These are phyloP conservation scores for Hippocampus kuda DNA, from an alignment of 2,797 vertebrate genomes.

Conservation along the genomic window DNA sequence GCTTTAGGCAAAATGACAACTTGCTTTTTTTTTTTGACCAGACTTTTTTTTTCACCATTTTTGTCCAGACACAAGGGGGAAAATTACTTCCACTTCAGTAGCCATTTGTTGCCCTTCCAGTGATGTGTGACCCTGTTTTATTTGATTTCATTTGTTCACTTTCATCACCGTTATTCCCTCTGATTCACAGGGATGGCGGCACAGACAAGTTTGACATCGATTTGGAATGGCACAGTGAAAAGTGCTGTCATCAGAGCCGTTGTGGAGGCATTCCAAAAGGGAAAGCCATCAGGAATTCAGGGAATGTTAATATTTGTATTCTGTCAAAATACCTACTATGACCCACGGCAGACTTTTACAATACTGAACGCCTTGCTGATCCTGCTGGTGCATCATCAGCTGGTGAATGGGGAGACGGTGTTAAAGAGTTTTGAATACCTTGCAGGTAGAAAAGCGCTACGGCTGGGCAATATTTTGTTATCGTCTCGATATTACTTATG, in stretches of 20 bases:
- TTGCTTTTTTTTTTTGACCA: constrained; percentile 58
- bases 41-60: constrained; percentile 57
- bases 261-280: constrained; percentile 16
- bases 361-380: no score
- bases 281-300: neutral
- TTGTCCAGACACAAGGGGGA: constrained; percentile 54
- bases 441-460: no score
- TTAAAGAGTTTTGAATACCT: no score
- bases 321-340: neutral
- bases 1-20: constrained; percentile 74
- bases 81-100: constrained; percentile 71
- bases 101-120: constrained; percentile 73
- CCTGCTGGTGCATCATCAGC: no score
- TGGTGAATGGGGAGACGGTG: no score
- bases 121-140: constrained; percentile 78
- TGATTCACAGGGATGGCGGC: constrained; percentile 63
- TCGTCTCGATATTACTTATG: no score
- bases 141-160: constrained; percentile 75
- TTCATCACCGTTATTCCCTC: constrained; percentile 67
- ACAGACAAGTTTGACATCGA: constrained; percentile 47
- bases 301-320: neutral
- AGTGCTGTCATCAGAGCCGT: constrained; percentile 39
- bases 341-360: neutral
- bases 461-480: no score
- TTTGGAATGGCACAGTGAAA: constrained; percentile 54